phyloP scores from a whole-genome alignment of 2,888 invertebrate species.

The Falcaria lacertinaria region DNA sequence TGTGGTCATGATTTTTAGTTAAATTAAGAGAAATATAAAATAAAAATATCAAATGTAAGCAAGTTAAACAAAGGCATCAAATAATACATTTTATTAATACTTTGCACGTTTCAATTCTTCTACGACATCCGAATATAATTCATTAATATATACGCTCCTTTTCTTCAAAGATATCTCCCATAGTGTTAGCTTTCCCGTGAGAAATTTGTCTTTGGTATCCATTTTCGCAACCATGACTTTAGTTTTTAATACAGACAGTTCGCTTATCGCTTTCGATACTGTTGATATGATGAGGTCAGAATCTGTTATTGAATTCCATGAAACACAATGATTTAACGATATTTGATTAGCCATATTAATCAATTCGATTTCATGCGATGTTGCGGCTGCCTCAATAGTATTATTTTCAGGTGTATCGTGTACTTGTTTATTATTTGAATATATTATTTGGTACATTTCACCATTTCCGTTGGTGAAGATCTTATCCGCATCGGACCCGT shows the following conservation, averaged over 20 bases:
- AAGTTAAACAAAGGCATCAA: background rate
- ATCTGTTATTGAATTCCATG: conserved; percentile 10
- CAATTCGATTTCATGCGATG: background rate
- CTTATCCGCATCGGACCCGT: background rate
- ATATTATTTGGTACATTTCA: background rate
- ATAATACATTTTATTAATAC: background rate
- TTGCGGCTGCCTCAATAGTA: background rate
- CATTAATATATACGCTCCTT: conserved; percentile 15
- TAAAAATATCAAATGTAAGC: background rate
- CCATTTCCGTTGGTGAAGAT: background rate
- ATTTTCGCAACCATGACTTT: conserved; percentile 19
- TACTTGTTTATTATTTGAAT: background rate
- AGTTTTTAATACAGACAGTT: conserved; percentile 7
- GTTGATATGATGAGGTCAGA: conserved; percentile 11
- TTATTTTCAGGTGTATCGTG: background rate
- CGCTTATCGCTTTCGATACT: conserved; percentile 10
- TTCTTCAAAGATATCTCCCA: conserved; percentile 19
- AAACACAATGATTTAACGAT: conserved; percentile 9
- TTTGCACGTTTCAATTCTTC: background rate
- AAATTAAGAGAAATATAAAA: no score
- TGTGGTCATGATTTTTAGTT: no score
- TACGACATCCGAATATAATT: conserved; percentile 17
- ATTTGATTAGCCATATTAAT: background rate
- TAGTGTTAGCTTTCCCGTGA: conserved; percentile 13
- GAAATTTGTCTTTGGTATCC: conserved; percentile 7